Base-by-base conservation (phyloP, 2,888 invertebrate species). In the Dorcus hopei region DNA sequence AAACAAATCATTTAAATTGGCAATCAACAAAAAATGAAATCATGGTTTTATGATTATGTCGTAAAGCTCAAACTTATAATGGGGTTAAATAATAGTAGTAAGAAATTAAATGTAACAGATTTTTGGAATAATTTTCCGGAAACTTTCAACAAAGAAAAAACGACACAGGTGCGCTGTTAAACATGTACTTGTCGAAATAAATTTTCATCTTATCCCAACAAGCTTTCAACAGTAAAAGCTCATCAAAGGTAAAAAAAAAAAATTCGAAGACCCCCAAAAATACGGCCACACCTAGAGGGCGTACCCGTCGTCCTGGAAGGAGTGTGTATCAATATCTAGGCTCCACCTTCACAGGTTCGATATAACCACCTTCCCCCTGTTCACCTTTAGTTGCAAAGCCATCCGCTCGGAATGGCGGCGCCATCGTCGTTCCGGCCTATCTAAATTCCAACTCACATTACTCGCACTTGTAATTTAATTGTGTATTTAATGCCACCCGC, bases 381-480 rank as follows among this genome's bases (percentile, higher is more conserved):
- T 45, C 52, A 49, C 48, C 57, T 40, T 45, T 69, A 65, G 67
- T 68, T 66, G 54, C 45, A 42, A 50, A 59, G 61, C 58, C 65
- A 62, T 62, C 65, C 67, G 64, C 63, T 54, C 49, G 58, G 62
- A 62, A 60, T 62, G 57, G 62, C 59, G 65, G 66, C 65, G 62
- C 64, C 64, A 62, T 61, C 57, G 51, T 52, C 58, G 60, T 48
- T 59, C 59, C 59, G 61, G 62, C 61, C 58, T 64, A 64, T 60
- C 66, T 65, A 66, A 70, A 68, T 69, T 68, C 61, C 65, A 68
- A 66, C 67, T 66, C 67, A 61, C 65, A 68, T 68, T 67, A 62
- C 62, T 56, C 60, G 63, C 65, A 65, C 67, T 67, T 68, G 64
- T 69, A 70, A 70, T 70, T 69, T 67, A 69, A 69, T 69, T 69